Evolutionary conservation across 1,140 invertebrate species (phyloP).

Genomic region (Arion vulgaris): DNA sequence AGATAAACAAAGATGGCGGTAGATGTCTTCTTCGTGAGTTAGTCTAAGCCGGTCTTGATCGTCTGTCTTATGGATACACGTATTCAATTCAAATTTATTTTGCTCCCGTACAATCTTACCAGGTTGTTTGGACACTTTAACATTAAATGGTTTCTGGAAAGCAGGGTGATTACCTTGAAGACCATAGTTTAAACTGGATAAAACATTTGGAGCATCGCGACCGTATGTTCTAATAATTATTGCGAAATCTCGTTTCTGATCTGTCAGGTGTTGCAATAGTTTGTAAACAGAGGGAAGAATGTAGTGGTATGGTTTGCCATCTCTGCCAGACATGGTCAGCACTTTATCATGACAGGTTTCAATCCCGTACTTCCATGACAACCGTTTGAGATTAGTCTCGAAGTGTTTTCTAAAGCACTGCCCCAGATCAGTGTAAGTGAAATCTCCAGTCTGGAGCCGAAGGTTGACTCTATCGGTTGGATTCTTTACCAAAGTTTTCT

Average conservation of each 20-base stretch:
- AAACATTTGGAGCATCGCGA: slow-evolving; percentile 65
- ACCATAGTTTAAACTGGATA: slow-evolving; percentile 57
- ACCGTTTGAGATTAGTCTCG: slow-evolving; percentile 52
- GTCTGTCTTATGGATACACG: slow-evolving; percentile 23
- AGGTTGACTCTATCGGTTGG: slow-evolving; percentile 57
- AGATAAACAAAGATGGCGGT: slow-evolving; percentile 54
- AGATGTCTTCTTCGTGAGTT: slow-evolving; percentile 59
- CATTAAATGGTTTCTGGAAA: slow-evolving; percentile 48
- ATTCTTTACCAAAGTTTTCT: slow-evolving; percentile 61
- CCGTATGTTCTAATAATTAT: slow-evolving; percentile 70
- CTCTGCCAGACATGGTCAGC: slow-evolving; percentile 59
- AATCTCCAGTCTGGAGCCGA: slow-evolving; percentile 63
- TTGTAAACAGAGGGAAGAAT: slow-evolving; percentile 68
- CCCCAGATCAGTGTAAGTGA: slow-evolving; percentile 58
- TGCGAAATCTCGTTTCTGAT: slow-evolving; percentile 61
- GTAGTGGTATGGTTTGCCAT: slow-evolving; percentile 68
- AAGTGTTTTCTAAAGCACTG: slow-evolving; percentile 59
- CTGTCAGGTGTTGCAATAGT: slow-evolving; percentile 57
- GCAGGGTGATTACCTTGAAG: slow-evolving; percentile 63
- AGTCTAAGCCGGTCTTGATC: slow-evolving; percentile 34
- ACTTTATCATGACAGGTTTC: slow-evolving; percentile 36
- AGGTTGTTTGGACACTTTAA: slow-evolving; percentile 45
- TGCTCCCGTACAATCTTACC: slow-evolving; percentile 51
- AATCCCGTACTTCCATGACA: slow-evolving; percentile 55
- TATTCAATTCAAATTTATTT: slow-evolving; percentile 47